These are phyloP conservation scores for Ophion costatus DNA, from an alignment of 2,888 invertebrate species.

Conservation along the genomic window DNA sequence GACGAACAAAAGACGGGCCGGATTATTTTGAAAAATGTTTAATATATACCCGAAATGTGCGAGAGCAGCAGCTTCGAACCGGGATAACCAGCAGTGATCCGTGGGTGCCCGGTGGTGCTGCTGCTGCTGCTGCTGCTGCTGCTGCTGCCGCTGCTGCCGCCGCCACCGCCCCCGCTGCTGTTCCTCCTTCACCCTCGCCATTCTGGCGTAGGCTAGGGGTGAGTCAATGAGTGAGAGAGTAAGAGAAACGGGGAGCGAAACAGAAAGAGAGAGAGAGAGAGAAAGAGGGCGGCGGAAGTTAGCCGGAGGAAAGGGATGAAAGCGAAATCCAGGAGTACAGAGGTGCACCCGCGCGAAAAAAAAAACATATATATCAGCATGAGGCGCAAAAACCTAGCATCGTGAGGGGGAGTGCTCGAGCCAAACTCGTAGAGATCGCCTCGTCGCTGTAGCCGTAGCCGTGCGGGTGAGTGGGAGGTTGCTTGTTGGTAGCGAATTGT, in stretches of 20 bases:
- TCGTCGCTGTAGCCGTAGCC: background rate
- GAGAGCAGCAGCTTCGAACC: conserved; percentile 51
- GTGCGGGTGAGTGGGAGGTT: background rate
- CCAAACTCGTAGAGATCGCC: conserved; percentile 25
- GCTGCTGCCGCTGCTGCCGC: background rate
- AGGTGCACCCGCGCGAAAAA: conserved; percentile 56
- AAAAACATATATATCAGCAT: conserved; percentile 52
- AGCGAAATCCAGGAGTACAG: conserved; percentile 62
- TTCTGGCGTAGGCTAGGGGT: conserved; percentile 64
- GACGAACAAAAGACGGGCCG: background rate
- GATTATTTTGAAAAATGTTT: conserved; percentile 28
- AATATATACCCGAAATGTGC: conserved; percentile 56
- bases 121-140: conserved; percentile 63
- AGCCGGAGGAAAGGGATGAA: conserved; percentile 27
- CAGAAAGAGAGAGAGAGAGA: conserved; percentile 29
- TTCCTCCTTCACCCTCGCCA: conserved; percentile 61
- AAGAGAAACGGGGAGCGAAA: conserved; percentile 23
- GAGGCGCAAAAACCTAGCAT: conserved; percentile 58
- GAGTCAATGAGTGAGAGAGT: conserved; percentile 48
- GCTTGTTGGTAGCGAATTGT: conserved; percentile 54
- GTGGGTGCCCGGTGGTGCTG: conserved; percentile 60
- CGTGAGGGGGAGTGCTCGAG: conserved; percentile 35
- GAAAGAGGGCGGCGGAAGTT: conserved; percentile 12
- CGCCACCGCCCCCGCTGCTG: too few species aligned
- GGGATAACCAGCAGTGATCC: conserved; percentile 63